Percentiles rank a stretch among this genome's conserved stretches.
Conservation (phyloP, 2,113 vertebrate species). For the Setophaga coronata region DNA sequence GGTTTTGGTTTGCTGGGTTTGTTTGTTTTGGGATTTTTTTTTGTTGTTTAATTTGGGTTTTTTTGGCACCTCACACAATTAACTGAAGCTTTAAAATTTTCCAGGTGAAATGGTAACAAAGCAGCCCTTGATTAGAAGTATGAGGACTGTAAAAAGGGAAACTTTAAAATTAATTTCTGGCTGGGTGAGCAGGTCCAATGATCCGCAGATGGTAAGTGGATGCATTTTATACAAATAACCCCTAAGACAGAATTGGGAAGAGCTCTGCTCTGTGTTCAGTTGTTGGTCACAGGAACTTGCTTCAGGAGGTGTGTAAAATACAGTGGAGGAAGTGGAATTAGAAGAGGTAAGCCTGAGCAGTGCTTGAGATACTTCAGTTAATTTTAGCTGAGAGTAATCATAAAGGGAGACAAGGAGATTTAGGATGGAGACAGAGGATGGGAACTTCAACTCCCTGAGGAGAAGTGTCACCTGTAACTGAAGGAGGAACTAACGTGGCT, state of each 20-base stretch:
- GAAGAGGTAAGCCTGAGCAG: background rate
- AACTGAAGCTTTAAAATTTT: constrained; percentile 20
- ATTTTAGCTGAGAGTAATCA: background rate
- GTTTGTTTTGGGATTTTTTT: background rate
- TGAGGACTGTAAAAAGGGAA: constrained; percentile 98
- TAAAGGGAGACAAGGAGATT: background rate
- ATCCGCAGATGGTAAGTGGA: constrained; percentile 95
- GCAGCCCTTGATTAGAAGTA: constrained; percentile 96
- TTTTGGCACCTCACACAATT: background rate
- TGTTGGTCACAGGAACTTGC: background rate
- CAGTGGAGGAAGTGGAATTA: too few relatives aligned
- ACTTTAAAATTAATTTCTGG: constrained; percentile 98
- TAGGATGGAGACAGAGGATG: background rate
- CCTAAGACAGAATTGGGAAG: background rate
- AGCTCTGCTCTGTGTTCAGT: background rate
- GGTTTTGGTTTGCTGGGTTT: background rate
- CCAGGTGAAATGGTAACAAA: constrained; percentile 98
- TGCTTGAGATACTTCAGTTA: background rate
- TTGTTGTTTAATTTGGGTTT: background rate
- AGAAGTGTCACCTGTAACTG: background rate
- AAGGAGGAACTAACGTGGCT: background rate
- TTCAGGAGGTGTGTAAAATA: background rate
- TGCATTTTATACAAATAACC: background rate
- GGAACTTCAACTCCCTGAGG: background rate
- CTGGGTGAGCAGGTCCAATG: constrained; percentile 98